Base-by-base conservation (phyloP, 2,113 vertebrate genomes). In the Sturnira hondurensis region DNA sequence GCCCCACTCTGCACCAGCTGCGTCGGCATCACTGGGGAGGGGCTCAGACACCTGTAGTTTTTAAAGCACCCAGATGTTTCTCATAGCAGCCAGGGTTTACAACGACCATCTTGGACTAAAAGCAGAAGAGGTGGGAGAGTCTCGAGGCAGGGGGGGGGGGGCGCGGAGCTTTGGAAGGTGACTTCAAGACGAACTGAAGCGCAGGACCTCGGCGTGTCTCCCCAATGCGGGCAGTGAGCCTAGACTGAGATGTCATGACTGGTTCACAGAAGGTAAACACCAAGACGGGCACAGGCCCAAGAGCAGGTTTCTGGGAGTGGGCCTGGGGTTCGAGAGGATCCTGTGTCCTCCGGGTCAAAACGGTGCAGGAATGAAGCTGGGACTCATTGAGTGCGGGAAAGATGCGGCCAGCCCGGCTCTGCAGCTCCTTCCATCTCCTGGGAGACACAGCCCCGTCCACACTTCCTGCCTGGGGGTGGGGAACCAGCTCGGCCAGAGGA, bases 181-280 rank as follows among this genome's bases (percentile, higher is more conserved):
- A 82, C 41, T 22, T 28, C 33, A 24, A 26, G 43, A 47, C 41
- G 36, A 45, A 31, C 26, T 1, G 8, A 58, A 31, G n/a, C 13
- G 13, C 71, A 67, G 43, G 68, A 2, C 20, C 54, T 33, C 73
- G 2, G 38, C 0, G 1, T 13, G 2, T 31, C 38, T 74, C 54
- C 19, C 15, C 11, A 6, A 4, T 4, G 0, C 4, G 2, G 4
- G 19, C 73, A 13, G 26, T 0, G 45, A 24, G 1, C 0, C 61
- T 3, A 20, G 54, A 31, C 54, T 14, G 22, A 31, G 70, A 2
- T 0, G 11, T 0, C 10, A 16, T 1, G 13, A 17, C 71, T 38
- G 2, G 11, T 0, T n/a, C 41, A 16, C 0, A 11, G 5, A 3
- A 0, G 52, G 16, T 3, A 2, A 38, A 68, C 36, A 17, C 47